Base-by-base conservation (phyloP, 2,888 invertebrate species). In the Stenichneumon culpator region DNA sequence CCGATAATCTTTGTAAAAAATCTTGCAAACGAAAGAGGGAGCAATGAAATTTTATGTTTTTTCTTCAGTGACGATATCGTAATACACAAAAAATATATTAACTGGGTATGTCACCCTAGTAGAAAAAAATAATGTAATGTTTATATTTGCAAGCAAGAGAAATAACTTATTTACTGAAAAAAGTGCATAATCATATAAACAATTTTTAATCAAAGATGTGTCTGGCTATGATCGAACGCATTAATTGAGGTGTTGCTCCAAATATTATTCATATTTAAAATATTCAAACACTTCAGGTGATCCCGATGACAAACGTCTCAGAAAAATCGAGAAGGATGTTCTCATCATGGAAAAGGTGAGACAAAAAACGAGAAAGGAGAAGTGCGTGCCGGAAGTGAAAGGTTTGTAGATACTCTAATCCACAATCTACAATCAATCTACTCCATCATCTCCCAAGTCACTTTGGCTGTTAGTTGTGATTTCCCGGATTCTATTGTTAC, bases 291-390 rank as follows among this genome's bases (percentile, higher is more conserved):
- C 50, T 77, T 73, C 91, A 97, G 98, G 98, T 84, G 98, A 99
- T 94, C 98, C 98, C 1, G 95, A 97, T 88, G 99, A 99, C 93
- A 95, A 92, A 91, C 95, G 95, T n/a, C 94, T 99, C 74, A 95
- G 99, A 89, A 98, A 96, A 95, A 98, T 99, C 2, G 99, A 99
- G 94, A 94, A 94, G 25, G 98, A 99, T 92, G 96, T 99, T 22
- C 93, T 99, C 87, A 97, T 99, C 92, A 98, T 99, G 0, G 97
- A 98, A 94, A 96, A 97, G 90, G 97, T 99, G 95, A 95, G 99
- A 88, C 97, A 98, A 32, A 96, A 96, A 89, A 97, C 98, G 0
- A 97, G 96, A 93, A 92, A 91, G 16, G 97, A 97, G 90, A 97
- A 98, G 93, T 99, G 99, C 94, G 84, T 92, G 0, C 94, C 95